Percentiles rank a stretch among this genome's conserved stretches.
Evolutionary conservation across 2,113 vertebrate genomes (phyloP).

Genomic region (Larimichthys polyactis): DNA sequence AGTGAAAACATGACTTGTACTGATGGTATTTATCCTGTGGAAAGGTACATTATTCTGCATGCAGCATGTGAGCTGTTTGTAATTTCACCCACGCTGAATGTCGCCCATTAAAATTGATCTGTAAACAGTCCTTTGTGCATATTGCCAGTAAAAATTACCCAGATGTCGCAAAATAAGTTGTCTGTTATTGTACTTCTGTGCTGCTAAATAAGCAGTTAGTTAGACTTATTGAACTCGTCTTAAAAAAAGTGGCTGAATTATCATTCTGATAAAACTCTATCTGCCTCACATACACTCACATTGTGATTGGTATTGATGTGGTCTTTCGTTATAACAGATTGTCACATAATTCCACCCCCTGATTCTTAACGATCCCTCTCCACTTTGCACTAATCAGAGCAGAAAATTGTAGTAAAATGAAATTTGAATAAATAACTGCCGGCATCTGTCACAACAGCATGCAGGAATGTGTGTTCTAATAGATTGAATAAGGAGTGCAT

Average conservation of each 20-base stretch:
- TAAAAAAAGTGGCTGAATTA: not conserved
- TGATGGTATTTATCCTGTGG: not conserved
- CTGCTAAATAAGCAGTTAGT: not conserved
- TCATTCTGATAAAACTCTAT: not conserved
- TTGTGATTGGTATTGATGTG: slow-evolving; percentile 12
- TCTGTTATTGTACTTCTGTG: not conserved
- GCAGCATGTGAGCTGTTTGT: not conserved
- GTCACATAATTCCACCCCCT: slow-evolving; percentile 14
- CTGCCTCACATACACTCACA: not conserved
- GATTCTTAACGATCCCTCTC: slow-evolving; percentile 10
- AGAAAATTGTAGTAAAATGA: slow-evolving; percentile 16
- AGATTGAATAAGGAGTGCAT: slow-evolving; percentile 27
- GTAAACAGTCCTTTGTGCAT: not conserved
- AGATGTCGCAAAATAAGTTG: not conserved
- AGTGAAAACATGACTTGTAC: not conserved
- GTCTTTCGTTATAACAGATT: slow-evolving; percentile 1
- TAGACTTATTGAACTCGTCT: not conserved
- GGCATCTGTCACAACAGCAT: slow-evolving; percentile 35
- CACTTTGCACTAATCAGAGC: slow-evolving; percentile 25
- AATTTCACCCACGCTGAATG: not conserved
- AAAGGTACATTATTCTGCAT: not conserved
- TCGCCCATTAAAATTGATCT: not conserved
- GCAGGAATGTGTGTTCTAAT: not conserved
- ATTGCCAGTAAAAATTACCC: not conserved
- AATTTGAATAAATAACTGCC: slow-evolving; percentile 27